phyloP scores from a whole-genome alignment of 1,140 invertebrate genomes.

The Anoplophora glabripennis region DNA sequence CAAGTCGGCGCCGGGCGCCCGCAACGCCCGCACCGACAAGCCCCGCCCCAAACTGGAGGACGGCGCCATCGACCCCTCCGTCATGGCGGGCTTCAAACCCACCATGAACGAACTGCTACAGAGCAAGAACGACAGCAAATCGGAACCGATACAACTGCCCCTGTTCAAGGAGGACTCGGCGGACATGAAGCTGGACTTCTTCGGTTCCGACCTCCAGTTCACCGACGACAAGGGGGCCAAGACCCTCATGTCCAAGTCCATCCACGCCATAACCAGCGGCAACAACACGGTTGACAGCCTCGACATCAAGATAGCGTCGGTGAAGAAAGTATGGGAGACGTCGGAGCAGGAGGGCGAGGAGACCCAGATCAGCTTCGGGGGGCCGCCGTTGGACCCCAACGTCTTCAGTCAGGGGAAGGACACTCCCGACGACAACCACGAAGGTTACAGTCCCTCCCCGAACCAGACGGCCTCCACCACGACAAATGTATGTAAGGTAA shows the following conservation, averaged over 20 bases:
- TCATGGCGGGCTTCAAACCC: slow-evolving; percentile 56
- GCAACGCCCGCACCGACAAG: slow-evolving; percentile 41
- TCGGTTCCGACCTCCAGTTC: slow-evolving; percentile 76
- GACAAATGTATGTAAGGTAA: slow-evolving; percentile 71
- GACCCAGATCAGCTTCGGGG: slow-evolving; percentile 46
- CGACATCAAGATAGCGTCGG: slow-evolving; percentile 90
- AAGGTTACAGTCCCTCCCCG: slow-evolving; percentile 54
- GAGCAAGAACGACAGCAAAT: slow-evolving; percentile 38
- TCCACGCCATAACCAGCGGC: slow-evolving; percentile 57
- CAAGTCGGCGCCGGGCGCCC: slow-evolving; percentile 60
- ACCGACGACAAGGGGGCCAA: slow-evolving; percentile 70
- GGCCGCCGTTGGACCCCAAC: slow-evolving; percentile 38
- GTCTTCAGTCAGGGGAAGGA: slow-evolving; percentile 43
- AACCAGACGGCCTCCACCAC: slow-evolving; percentile 46
- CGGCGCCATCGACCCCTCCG: slow-evolving; percentile 31
- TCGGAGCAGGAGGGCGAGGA: slow-evolving; percentile 67
- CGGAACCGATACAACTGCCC: slow-evolving; percentile 60
- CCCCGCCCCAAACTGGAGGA: slow-evolving; percentile 39
- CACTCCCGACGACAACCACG: slow-evolving; percentile 53
- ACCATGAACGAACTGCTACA: slow-evolving; percentile 54
- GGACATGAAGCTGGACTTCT: slow-evolving; percentile 91
- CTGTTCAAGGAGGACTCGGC: slow-evolving; percentile 73
- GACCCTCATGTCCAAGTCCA: slow-evolving; percentile 56
- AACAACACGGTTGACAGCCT: slow-evolving; percentile 57
- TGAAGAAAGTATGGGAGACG: slow-evolving; percentile 87